Percentiles rank a stretch among this genome's conserved stretches.
phyloP scores from a whole-genome alignment of 1,140 invertebrate genomes.

The Dendrolimus punctatus region DNA sequence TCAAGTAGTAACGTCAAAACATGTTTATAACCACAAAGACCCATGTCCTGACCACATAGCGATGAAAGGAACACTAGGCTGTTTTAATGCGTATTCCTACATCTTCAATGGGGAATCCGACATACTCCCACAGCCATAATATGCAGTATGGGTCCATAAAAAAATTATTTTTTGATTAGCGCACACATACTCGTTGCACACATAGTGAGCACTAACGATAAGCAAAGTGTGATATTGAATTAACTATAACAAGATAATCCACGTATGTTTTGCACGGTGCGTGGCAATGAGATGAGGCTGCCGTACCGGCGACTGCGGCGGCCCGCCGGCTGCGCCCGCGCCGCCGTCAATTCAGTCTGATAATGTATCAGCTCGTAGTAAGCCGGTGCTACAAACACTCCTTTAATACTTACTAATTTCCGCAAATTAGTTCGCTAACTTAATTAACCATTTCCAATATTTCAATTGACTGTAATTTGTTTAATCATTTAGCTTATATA shows the following conservation, averaged over 20 bases:
- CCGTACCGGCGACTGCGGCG: constrained; percentile 19
- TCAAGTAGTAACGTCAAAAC: too few relatives aligned
- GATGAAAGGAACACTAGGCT: too few relatives aligned
- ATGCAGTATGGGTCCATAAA: too few relatives aligned
- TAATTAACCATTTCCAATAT: not conserved
- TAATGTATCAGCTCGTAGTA: constrained; percentile 36
- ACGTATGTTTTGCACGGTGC: constrained; percentile 26
- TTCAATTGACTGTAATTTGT: constrained; percentile 1
- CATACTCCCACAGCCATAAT: too few relatives aligned
- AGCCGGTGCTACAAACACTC: constrained; percentile 12
- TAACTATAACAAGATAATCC: constrained; percentile 18
- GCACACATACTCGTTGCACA: not conserved
- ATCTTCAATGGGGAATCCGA: too few relatives aligned
- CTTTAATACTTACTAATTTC: not conserved
- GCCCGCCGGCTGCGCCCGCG: constrained; percentile 33
- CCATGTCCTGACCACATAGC: too few relatives aligned
- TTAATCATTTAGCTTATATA: not conserved
- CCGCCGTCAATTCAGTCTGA: constrained; percentile 30
- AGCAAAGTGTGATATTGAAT: too few relatives aligned
- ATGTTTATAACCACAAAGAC: too few relatives aligned
- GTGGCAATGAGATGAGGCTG: constrained; percentile 42
- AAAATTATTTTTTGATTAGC: too few relatives aligned
- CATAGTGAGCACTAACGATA: constrained; percentile 6
- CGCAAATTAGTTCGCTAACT: constrained; percentile 6
- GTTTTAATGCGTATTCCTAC: too few relatives aligned